A percentile compares a stretch with the other conserved stretches of the same genome.
Evolutionary conservation across 2,797 vertebrate genomes (phyloP).

Genomic region (Tenualosa thibaudeaui): DNA sequence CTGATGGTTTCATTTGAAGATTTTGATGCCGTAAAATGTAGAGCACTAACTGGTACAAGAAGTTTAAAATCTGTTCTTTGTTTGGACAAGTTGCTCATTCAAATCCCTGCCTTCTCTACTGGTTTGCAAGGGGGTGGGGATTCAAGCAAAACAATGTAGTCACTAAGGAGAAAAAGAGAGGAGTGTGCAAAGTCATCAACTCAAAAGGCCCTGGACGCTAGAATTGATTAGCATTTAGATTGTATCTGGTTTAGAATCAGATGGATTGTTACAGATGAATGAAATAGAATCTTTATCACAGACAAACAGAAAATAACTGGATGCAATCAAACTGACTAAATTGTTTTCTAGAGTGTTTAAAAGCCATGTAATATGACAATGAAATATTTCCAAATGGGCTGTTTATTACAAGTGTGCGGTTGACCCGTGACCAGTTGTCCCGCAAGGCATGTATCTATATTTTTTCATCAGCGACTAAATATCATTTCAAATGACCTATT

Average conservation of each 20-base stretch:
- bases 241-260: conserved; percentile 46
- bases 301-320: conserved; percentile 43
- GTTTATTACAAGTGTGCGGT: background rate
- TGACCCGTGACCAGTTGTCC: background rate
- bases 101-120: background rate
- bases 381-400: background rate
- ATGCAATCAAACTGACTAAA: conserved; percentile 39
- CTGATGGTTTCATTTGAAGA: too few species aligned
- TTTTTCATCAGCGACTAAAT: background rate
- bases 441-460: too few species aligned
- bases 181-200: conserved; percentile 37
- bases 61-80: background rate
- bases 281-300: conserved; percentile 29
- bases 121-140: background rate
- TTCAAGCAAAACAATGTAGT: conserved; percentile 32
- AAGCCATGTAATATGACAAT: background rate
- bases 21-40: too few species aligned
- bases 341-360: conserved; percentile 12
- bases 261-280: conserved; percentile 43
- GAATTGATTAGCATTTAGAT: conserved; percentile 63
- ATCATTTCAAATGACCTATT: background rate
- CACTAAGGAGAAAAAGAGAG: conserved; percentile 38
- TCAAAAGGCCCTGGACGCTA: conserved; percentile 44
- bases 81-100: background rate
- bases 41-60: too few species aligned